Conservation (phyloP, 1,140 invertebrate species). For the Octopus bimaculoides region DNA sequence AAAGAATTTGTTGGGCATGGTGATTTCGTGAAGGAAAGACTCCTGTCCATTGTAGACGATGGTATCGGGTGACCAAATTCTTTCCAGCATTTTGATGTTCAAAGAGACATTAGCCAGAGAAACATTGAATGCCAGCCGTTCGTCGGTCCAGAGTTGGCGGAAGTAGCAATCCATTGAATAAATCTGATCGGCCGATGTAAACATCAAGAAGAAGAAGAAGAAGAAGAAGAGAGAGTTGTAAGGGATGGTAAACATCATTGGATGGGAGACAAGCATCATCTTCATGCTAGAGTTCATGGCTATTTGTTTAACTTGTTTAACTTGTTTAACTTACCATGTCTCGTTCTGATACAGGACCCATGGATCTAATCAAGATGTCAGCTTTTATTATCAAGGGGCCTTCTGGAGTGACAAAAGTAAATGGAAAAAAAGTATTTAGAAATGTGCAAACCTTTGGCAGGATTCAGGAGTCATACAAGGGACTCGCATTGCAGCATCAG, state of each 20-base stretch:
- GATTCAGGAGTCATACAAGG: no score
- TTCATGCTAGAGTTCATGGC: no score
- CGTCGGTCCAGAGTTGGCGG: slow-evolving; percentile 48
- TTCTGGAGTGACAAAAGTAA: background rate
- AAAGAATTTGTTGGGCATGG: slow-evolving; percentile 55
- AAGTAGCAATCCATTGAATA: slow-evolving; percentile 55
- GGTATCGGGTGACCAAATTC: slow-evolving; percentile 51
- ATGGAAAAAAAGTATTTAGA: no score
- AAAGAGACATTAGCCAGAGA: slow-evolving; percentile 35
- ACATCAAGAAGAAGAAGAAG: slow-evolving; percentile 15
- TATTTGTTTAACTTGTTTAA: no score
- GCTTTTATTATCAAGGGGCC: slow-evolving; percentile 81
- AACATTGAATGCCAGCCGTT: slow-evolving; percentile 42
- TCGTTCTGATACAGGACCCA: slow-evolving; percentile 93
- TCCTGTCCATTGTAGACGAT: slow-evolving; percentile 58
- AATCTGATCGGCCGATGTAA: slow-evolving; percentile 37
- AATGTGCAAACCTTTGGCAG: no score
- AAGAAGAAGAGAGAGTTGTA: background rate
- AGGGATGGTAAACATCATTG: background rate
- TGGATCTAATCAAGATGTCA: slow-evolving; percentile 88
- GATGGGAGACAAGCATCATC: no score
- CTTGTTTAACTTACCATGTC: slow-evolving; percentile 73
- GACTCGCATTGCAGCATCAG: no score
- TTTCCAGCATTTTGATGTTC: slow-evolving; percentile 43
- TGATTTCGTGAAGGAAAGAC: slow-evolving; percentile 57